Evolutionary conservation across 2,888 invertebrate species (phyloP).

Genomic region (Eilema depressum): DNA sequence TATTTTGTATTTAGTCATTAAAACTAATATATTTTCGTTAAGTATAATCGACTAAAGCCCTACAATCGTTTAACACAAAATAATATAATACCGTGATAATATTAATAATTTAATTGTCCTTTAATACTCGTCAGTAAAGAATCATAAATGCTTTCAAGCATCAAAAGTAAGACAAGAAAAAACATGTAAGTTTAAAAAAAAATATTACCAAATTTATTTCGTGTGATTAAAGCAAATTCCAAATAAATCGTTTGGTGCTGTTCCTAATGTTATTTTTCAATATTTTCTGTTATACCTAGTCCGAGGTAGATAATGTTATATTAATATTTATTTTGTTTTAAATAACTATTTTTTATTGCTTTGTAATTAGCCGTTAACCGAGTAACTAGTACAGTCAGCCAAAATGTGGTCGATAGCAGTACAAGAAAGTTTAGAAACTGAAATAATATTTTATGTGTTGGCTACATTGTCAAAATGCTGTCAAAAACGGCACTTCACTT

Average conservation of each 20-base stretch:
- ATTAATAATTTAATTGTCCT: neutral
- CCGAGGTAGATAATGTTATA: slow-evolving; percentile 38
- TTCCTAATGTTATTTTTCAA: slow-evolving; percentile 54
- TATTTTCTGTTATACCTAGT: slow-evolving; percentile 46
- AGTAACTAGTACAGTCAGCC: slow-evolving; percentile 15
- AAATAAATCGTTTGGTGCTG: slow-evolving; percentile 61
- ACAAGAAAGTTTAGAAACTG: too few species aligned
- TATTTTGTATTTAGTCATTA: neutral
- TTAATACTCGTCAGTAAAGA: neutral
- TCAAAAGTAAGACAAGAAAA: slow-evolving; percentile 4
- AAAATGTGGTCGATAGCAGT: too few species aligned
- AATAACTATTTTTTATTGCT: slow-evolving; percentile 50
- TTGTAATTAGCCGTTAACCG: slow-evolving; percentile 49
- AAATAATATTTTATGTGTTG: too few species aligned
- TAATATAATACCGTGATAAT: neutral
- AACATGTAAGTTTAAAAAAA: slow-evolving; percentile 18
- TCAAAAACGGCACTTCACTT: too few species aligned
- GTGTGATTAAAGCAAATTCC: slow-evolving; percentile 55
- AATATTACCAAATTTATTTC: slow-evolving; percentile 44
- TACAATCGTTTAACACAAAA: neutral
- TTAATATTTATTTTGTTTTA: slow-evolving; percentile 44
- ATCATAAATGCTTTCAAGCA: slow-evolving; percentile 4
- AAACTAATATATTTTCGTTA: neutral
- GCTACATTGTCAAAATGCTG: too few species aligned
- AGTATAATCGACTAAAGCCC: too few species aligned